These are phyloP conservation scores for Picathartes gymnocephalus DNA, from an alignment of 2,113 vertebrate species.

Conservation along the genomic window DNA sequence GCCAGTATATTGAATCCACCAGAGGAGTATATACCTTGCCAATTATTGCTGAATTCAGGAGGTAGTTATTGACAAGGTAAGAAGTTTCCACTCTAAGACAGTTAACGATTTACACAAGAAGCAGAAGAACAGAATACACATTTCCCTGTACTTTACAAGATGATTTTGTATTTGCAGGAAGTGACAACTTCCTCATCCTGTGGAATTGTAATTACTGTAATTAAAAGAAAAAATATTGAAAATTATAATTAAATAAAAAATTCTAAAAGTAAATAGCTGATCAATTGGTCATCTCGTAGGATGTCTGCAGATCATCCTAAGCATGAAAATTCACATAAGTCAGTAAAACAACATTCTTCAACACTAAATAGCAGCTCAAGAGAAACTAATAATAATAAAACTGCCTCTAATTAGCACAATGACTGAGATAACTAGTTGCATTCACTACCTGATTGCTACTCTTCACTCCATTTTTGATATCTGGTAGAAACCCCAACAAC, in stretches of 20 bases:
- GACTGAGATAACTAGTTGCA: neutral
- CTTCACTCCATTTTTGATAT: neutral
- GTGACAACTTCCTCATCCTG: neutral
- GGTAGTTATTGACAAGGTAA: slow-evolving; percentile 47
- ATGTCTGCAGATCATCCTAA: neutral
- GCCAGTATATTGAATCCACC: neutral
- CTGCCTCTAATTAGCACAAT: neutral
- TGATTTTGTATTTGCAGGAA: neutral
- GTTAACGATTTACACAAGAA: neutral
- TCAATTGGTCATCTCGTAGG: neutral
- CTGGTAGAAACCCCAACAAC: neutral
- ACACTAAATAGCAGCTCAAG: neutral
- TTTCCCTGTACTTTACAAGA: neutral
- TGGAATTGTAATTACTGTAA: neutral
- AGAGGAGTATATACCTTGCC: neutral
- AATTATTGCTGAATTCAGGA: slow-evolving; percentile 40
- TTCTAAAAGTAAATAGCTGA: neutral
- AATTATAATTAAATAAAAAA: neutral
- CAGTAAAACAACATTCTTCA: neutral
- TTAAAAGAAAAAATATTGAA: neutral
- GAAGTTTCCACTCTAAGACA: neutral
- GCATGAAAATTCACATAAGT: neutral
- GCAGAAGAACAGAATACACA: neutral
- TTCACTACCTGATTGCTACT: neutral
- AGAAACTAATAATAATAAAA: neutral